A percentile compares a stretch with the other conserved stretches of the same genome.
Conservation (phyloP, 2,888 invertebrate genomes). For the Drosophila testacea region DNA sequence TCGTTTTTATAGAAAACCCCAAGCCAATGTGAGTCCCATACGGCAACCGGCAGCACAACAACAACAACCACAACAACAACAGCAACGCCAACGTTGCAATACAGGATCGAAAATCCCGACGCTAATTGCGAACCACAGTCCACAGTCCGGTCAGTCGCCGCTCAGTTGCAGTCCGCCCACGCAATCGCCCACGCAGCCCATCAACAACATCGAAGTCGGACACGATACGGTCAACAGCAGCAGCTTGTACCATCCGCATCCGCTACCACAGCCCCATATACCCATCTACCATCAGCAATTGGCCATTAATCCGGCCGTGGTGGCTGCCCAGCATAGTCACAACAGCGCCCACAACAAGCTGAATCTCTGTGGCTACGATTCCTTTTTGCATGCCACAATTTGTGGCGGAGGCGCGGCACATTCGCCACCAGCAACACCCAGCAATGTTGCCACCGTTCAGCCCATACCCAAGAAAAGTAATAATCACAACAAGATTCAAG, state of each 20-base stretch:
- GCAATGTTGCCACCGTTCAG: conserved; percentile 82
- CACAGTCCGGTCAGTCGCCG: conserved; percentile 73
- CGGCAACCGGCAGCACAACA: conserved; percentile 78
- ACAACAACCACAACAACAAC: conserved; percentile 68
- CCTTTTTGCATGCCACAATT: conserved; percentile 88
- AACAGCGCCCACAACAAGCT: conserved; percentile 84
- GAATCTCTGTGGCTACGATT: conserved; percentile 87
- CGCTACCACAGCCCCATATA: conserved; percentile 84
- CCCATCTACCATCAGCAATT: conserved; percentile 88
- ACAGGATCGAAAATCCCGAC: conserved; percentile 85
- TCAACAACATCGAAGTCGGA: conserved; percentile 53
- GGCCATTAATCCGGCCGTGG: conserved; percentile 87
- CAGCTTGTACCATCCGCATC: conserved; percentile 63
- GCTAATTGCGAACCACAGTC: conserved; percentile 82
- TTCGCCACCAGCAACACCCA: conserved; percentile 77
- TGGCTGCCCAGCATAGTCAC: conserved; percentile 83
- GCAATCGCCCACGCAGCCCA: conserved; percentile 61
- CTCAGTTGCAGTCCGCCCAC: conserved; percentile 82
- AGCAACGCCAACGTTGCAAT: conserved; percentile 84
- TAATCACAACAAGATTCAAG: conserved; percentile 33
- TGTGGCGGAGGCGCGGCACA: conserved; percentile 84
- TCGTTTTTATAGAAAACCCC: conserved; percentile 86
- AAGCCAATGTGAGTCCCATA: conserved; percentile 86
- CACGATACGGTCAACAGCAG: conserved; percentile 62
- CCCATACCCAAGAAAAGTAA: conserved; percentile 78